Conservation (phyloP, 2,888 invertebrate species). For the Cosmia pyralina region DNA sequence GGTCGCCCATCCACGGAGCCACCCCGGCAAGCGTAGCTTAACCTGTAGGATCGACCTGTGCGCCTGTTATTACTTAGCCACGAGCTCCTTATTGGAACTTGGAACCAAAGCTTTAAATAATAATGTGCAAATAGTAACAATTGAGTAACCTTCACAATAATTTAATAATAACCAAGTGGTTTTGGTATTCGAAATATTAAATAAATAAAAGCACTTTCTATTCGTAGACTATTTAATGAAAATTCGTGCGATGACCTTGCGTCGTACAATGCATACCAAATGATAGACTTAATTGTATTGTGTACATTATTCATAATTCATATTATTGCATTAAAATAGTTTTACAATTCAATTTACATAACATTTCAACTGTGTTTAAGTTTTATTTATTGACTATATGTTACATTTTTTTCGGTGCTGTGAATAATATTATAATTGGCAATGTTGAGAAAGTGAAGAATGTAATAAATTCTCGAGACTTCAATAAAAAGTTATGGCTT, state of each 20-base stretch:
- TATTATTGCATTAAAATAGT: slow-evolving; percentile 14
- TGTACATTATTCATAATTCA: slow-evolving; percentile 18
- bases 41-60: no score
- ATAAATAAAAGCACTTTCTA: slow-evolving; percentile 28
- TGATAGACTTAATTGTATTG: slow-evolving; percentile 15
- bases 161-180: no score
- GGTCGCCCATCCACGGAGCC: no score
- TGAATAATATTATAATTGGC: background rate
- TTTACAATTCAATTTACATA: slow-evolving; percentile 32
- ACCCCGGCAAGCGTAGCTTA: no score
- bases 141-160: no score
- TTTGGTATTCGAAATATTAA: background rate
- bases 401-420: background rate
- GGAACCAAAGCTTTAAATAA: no score
- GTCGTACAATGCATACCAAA: slow-evolving; percentile 15
- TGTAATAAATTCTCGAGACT: background rate
- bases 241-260: background rate
- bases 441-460: background rate
- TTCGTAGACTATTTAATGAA: slow-evolving; percentile 1
- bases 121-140: no score
- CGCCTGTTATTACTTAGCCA: no score
- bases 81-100: no score
- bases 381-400: slow-evolving; percentile 3
- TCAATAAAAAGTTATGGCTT: background rate
- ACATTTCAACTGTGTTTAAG: background rate